A percentile compares a stretch with the other conserved stretches of the same genome.
phyloP scores from a whole-genome alignment of 2,797 vertebrate species.

The Aulostomus chinensis region DNA sequence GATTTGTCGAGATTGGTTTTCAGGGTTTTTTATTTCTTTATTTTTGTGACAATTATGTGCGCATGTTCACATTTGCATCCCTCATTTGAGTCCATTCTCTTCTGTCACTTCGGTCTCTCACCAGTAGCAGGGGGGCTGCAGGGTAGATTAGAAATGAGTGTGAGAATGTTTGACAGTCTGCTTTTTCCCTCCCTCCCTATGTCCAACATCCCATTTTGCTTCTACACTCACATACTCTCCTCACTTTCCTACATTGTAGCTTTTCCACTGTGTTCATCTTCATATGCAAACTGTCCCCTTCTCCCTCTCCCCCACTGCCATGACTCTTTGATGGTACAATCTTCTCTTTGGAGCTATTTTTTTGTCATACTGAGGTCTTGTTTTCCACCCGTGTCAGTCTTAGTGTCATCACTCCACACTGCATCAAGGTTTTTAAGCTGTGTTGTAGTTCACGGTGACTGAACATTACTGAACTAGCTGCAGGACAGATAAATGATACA shows the following conservation, averaged over 20 bases:
- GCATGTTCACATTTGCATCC: slow-evolving; percentile 43
- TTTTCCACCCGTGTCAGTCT: slow-evolving; percentile 44
- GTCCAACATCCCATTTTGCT: slow-evolving; percentile 32
- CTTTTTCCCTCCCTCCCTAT: slow-evolving; percentile 6
- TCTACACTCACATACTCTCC: slow-evolving; percentile 30
- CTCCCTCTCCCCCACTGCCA: no score
- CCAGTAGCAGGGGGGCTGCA: slow-evolving; percentile 25
- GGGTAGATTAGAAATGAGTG: slow-evolving; percentile 54
- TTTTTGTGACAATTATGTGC: slow-evolving; percentile 24
- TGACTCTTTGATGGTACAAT: slow-evolving; percentile 51
- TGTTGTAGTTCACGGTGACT: slow-evolving; percentile 26
- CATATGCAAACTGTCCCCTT: slow-evolving; percentile 44
- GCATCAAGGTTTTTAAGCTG: slow-evolving; percentile 39
- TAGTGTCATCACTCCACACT: slow-evolving; percentile 46
- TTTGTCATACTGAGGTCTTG: slow-evolving; percentile 43
- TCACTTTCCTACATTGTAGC: slow-evolving; percentile 30
- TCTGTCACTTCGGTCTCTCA: slow-evolving; percentile 42
- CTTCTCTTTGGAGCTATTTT: slow-evolving; percentile 32
- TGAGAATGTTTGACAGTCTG: slow-evolving; percentile 50
- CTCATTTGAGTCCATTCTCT: slow-evolving; percentile 33
- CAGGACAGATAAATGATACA: slow-evolving; percentile 29
- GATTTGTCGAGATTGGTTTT: no score
- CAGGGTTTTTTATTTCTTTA: slow-evolving; percentile 8
- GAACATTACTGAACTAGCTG: slow-evolving; percentile 32
- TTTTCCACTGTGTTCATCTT: slow-evolving; percentile 46